phyloP scores from a whole-genome alignment of 2,797 vertebrate species.

The Garrulus glandarius region DNA sequence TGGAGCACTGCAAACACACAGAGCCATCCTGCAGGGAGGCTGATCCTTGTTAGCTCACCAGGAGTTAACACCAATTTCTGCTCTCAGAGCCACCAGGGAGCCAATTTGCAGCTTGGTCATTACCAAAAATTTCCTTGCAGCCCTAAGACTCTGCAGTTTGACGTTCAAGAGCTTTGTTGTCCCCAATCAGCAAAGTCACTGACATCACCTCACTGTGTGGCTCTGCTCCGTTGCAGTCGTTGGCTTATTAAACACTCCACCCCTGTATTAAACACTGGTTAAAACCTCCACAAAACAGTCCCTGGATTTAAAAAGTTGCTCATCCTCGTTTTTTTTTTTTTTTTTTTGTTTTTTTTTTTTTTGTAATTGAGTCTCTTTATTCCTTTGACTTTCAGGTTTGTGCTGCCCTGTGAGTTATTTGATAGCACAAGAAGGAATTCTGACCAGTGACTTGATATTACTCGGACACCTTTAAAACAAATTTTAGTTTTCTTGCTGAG shows the following conservation, averaged over 20 bases:
- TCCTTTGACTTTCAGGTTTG: not conserved
- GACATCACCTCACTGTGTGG: not conserved
- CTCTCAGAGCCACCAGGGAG: not conserved
- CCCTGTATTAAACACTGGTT: not conserved
- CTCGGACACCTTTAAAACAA: no score
- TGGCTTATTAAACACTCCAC: not conserved
- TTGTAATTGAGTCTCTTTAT: not conserved
- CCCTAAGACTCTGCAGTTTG: not conserved
- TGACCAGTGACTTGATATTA: not conserved
- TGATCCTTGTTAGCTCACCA: not conserved
- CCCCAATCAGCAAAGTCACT: not conserved
- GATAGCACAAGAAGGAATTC: not conserved
- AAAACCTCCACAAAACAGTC: not conserved
- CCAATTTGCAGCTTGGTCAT: not conserved
- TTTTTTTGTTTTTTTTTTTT: not conserved
- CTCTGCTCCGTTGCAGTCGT: not conserved
- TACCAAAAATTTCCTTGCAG: not conserved
- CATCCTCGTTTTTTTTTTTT: not conserved
- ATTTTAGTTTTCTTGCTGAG: not conserved
- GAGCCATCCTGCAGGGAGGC: not conserved
- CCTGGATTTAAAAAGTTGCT: not conserved
- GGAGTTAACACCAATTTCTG: not conserved
- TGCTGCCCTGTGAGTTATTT: not conserved
- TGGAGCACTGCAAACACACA: not conserved
- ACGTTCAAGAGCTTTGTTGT: not conserved